Base-by-base conservation (phyloP, 2,888 invertebrate species). In the Malacosoma neustria region DNA sequence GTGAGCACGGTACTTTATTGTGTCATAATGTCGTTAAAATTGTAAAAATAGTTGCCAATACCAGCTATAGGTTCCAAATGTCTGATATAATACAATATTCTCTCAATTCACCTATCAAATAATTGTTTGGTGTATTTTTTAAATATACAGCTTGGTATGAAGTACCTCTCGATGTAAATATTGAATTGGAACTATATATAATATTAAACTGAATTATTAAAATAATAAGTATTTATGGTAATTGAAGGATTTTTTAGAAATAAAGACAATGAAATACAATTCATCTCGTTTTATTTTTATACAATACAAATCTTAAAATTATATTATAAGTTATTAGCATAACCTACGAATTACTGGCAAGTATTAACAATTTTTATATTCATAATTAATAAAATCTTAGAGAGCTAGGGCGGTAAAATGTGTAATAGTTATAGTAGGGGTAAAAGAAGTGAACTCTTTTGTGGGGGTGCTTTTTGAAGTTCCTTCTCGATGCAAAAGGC, bases 371-470 rank as follows among this genome's bases (percentile, higher is more conserved):
- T 42, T 41, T 38, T 41, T 34, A 38, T 41, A 39, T 43, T 33
- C 43, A 35, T 37, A 37, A 35, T 39, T 63, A 77, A 52, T 70
- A 77, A 61, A 58, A 77, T 57, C 72, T 64, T 63, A 80, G 72
- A 74, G 75, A 77, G 71, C 76, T 71, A 43, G 74, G 76, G 11
- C 61, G 63, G 46, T 74, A 47, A 37, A 22, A 22, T 2, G 34
- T 13, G 32, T 36, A 71, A 48, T 57, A 76, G 39, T 61, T 44
- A 36, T 72, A 74, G 40, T 72, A 72, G 1, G 76, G 75, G 38
- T 72, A 68, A 31, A 53, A 61, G 42, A 54, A 64, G 33, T 64
- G 61, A 9, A 61, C 57, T 45, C 62, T 64, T 36, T 66, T 60
- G 43, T 69, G 64, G 0, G 76, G 75, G 35, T 72, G 68, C 9